Base-by-base conservation (phyloP, 2,888 invertebrate genomes). In the Sphaerophoria rueppellii region DNA sequence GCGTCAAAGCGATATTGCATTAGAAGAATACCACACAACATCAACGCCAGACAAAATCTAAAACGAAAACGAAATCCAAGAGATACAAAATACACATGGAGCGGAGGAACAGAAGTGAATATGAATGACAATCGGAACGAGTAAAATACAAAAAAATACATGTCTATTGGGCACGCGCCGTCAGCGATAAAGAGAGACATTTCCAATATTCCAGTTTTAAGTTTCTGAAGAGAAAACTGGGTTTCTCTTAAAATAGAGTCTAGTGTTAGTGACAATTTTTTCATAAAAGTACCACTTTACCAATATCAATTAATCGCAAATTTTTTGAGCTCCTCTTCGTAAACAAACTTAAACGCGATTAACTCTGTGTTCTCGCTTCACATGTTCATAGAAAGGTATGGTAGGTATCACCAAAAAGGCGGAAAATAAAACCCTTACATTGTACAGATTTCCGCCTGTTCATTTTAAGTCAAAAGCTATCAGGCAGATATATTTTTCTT, bases 121-220 rank as follows among this genome's bases (percentile, higher is more conserved):
- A 57, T 70, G 71, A 75, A 83, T 83, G 83, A 83, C 79, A 80
- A 40, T 83, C 80, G 69, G 79, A 60, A 76, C 67, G 74, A 43
- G 75, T 58, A 34, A 63, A 71, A 67, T 61, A 70, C 40, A 37
- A 40, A 16, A 9, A 54, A 50, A 34, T 35, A 58, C 34, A 32
- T 14, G 50, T 24, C 24, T 24, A 67, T 55, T 83, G 75, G 83
- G 83, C 83, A 83, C 83, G 83, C 83, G 82, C 82, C 82, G 54
- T 16, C 63, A 46, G 11, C 6, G 5, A 34, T 6, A 58, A 3
- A 54, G 7, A 35, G 12, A 50, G 14, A 48, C 4, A 16, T 32
- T 67, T 54, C 67, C 52, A 54, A 5, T 14, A 43, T 76, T 83
- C 83, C 83, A 79, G 75, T 83, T 67, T 70, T 60, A 65, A 9